Evolutionary conservation across 2,113 vertebrate species (phyloP).

Genomic region (Upupa epops): DNA sequence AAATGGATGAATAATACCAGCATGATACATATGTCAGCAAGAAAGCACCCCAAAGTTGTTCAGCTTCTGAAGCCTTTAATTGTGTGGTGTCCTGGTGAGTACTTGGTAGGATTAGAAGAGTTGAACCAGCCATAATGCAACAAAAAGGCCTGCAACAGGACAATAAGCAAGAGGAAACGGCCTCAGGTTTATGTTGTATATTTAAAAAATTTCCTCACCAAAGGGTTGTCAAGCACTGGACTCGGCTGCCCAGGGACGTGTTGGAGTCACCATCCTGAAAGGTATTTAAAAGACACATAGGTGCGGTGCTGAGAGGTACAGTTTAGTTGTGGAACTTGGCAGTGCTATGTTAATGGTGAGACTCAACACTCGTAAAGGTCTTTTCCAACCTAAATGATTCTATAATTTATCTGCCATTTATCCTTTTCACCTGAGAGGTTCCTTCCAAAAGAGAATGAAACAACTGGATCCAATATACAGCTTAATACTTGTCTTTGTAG

Average conservation of each 20-base stretch:
- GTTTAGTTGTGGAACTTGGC: neutral
- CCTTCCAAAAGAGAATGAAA: slow-evolving; percentile 8
- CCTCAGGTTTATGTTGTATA: neutral
- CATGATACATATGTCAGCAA: neutral
- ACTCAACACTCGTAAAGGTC: neutral
- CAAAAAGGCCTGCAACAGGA: neutral
- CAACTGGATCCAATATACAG: neutral
- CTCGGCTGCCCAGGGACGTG: neutral
- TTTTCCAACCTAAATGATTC: neutral
- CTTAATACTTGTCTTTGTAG: neutral
- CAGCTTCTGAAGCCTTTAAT: neutral
- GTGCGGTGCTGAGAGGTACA: too few relatives aligned
- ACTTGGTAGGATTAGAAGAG: neutral
- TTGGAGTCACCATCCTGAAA: too few relatives aligned
- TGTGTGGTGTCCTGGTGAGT: neutral
- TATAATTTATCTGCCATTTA: neutral
- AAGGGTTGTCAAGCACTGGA: neutral
- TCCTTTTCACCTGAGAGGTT: slow-evolving; percentile 14
- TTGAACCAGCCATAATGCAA: neutral
- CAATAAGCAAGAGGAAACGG: neutral
- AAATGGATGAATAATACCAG: neutral
- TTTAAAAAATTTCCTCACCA: neutral
- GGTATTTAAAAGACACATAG: neutral
- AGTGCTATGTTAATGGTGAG: neutral
- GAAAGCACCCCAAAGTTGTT: neutral